phyloP scores from a whole-genome alignment of 92 coral and sea anemone genomes.

The Blastomussa wellsi region DNA sequence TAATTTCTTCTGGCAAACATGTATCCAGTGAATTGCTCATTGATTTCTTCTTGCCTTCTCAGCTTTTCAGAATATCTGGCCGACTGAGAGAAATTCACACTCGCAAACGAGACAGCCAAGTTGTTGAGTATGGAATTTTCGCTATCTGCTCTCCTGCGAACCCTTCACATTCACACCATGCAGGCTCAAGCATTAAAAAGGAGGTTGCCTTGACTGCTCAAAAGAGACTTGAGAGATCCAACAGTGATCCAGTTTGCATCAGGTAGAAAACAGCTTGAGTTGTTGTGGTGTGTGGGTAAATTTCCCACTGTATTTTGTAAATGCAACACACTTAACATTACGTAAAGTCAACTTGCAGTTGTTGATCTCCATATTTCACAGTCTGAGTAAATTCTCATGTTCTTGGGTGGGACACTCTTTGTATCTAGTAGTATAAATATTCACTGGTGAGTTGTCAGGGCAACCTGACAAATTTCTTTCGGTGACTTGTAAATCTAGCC shows the following conservation, averaged over 20 bases:
- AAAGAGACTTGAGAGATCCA: slow-evolving; percentile 81
- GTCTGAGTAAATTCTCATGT: no score
- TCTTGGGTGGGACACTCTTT: no score
- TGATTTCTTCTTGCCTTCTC: not conserved
- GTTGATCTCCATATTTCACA: not conserved
- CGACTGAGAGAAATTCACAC: slow-evolving; percentile 93
- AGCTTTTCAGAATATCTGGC: slow-evolving; percentile 93
- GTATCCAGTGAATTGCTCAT: not conserved
- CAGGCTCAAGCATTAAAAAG: slow-evolving; percentile 79
- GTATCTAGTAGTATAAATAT: no score
- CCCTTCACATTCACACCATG: slow-evolving; percentile 66
- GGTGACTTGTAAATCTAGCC: no score
- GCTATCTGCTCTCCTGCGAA: slow-evolving; percentile 96
- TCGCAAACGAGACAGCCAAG: slow-evolving; percentile 87
- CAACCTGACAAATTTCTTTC: no score
- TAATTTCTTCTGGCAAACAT: not conserved
- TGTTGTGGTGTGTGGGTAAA: not conserved
- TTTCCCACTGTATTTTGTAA: not conserved
- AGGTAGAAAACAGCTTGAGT: slow-evolving; percentile 43
- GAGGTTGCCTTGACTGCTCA: slow-evolving; percentile 95
- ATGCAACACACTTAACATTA: not conserved
- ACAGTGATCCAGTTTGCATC: slow-evolving; percentile 78
- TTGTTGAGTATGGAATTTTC: slow-evolving; percentile 91
- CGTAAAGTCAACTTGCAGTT: not conserved
- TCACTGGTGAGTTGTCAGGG: no score